phyloP scores from a whole-genome alignment of 2,113 vertebrate species.

The Motacilla alba region DNA sequence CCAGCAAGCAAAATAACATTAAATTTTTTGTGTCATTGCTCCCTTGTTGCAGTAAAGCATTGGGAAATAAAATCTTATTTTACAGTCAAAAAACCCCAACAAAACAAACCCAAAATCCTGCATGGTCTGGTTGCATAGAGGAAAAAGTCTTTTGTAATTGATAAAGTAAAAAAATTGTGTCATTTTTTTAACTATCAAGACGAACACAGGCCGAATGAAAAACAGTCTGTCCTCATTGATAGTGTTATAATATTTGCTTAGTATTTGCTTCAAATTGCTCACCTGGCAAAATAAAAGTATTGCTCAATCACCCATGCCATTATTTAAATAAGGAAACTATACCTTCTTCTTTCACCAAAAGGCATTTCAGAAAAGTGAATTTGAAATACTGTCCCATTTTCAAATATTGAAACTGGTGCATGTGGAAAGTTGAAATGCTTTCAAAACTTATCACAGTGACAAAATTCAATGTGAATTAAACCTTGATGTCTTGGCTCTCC shows the following conservation, averaged over 20 bases:
- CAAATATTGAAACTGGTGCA: neutral
- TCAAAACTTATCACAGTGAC: neutral
- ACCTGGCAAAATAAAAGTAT: neutral
- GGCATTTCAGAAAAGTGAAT: neutral
- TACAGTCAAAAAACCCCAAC: rapidly evolving
- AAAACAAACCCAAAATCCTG: neutral
- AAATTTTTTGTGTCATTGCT: rapidly evolving
- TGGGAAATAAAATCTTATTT: neutral
- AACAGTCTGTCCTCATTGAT: neutral
- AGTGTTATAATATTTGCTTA: neutral
- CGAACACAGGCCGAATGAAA: neutral
- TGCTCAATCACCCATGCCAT: neutral
- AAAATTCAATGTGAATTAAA: neutral
- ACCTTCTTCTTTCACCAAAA: neutral
- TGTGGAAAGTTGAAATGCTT: neutral
- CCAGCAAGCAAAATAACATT: neutral
- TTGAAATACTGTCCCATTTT: neutral
- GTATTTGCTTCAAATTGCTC: neutral
- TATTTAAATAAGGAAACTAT: neutral
- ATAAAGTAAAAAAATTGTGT: neutral
- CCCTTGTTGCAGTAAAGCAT: neutral
- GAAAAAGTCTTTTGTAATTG: neutral
- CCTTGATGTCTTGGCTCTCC: neutral
- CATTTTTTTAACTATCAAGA: neutral
- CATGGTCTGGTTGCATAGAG: neutral